These are phyloP conservation scores for Sminthurinus aureus DNA, from an alignment of 2,888 invertebrate genomes.

Conservation along the genomic window DNA sequence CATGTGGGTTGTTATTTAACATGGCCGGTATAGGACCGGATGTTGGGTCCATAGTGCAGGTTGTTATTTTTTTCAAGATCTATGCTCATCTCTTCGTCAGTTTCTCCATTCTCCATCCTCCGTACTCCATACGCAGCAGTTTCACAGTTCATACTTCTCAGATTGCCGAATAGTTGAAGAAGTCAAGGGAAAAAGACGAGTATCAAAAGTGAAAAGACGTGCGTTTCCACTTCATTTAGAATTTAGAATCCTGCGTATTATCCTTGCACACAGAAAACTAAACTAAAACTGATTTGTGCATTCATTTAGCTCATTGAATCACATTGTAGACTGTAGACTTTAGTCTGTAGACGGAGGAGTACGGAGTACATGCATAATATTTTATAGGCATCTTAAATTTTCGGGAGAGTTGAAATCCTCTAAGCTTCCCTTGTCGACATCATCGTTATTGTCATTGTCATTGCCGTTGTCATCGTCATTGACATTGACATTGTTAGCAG, in stretches of 20 bases:
- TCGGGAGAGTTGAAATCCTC: too few relatives aligned
- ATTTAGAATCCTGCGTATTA: neutral
- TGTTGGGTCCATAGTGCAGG: too few relatives aligned
- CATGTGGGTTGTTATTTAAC: too few relatives aligned
- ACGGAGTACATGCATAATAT: too few relatives aligned
- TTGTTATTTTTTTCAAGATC: too few relatives aligned
- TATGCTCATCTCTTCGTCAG: too few relatives aligned
- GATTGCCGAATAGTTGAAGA: neutral
- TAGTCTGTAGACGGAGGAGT: too few relatives aligned
- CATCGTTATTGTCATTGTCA: too few relatives aligned
- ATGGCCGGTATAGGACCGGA: too few relatives aligned
- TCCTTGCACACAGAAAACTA: neutral
- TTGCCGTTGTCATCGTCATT: neutral
- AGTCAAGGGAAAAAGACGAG: neutral
- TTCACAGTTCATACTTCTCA: slow-evolving; percentile 1
- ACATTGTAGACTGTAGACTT: neutral
- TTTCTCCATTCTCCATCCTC: too few relatives aligned
- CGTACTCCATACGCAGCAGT: neutral
- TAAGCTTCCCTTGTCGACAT: too few relatives aligned
- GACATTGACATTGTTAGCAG: neutral
- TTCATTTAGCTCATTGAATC: neutral
- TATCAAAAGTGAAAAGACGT: slow-evolving; percentile 9
- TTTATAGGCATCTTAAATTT: too few relatives aligned
- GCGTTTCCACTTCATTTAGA: slow-evolving; percentile 29
- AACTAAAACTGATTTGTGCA: neutral